These are phyloP conservation scores for Halocaridina rubra DNA, from an alignment of 2,888 invertebrate genomes.

Conservation along the genomic window DNA sequence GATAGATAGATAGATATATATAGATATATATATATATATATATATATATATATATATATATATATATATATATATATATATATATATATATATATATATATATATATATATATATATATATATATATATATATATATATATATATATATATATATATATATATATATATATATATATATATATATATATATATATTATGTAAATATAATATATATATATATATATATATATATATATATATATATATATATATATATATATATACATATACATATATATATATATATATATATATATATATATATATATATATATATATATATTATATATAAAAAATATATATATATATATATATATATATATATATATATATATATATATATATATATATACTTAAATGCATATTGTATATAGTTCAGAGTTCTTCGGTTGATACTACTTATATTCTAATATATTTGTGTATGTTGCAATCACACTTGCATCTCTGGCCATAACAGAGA, in stretches of 20 bases:
- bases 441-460: too few species aligned
- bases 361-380: background rate
- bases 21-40: background rate
- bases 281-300: constrained; percentile 8
- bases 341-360: background rate
- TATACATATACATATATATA: background rate
- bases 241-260: background rate
- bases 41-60: background rate
- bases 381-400: background rate
- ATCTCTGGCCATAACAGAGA: constrained; percentile 7
- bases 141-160: background rate
- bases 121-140: background rate
- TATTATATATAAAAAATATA: background rate
- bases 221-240: constrained; percentile 8
- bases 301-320: background rate
- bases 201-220: background rate
- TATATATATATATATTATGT: background rate
- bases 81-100: background rate
- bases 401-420: background rate
- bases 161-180: background rate
- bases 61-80: background rate
- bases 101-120: background rate
- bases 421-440: too few species aligned
- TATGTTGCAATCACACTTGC: background rate
- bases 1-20: background rate